Percentiles rank a stretch among this genome's conserved stretches.
Conservation (phyloP, 1,140 invertebrate genomes). For the Hycleus cichorii region DNA sequence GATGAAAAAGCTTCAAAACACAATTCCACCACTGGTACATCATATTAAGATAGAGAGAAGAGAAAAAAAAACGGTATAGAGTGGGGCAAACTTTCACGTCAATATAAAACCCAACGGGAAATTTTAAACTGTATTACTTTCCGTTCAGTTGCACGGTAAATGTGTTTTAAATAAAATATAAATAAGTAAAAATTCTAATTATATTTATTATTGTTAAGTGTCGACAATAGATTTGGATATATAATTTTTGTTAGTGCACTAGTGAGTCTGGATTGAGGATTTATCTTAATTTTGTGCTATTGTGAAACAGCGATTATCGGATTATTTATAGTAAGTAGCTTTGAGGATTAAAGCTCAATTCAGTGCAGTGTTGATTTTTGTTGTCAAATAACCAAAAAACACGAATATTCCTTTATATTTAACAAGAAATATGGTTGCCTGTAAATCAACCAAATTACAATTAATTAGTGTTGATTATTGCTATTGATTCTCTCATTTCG, state of each 20-base stretch:
- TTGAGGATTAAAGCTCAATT: not conserved
- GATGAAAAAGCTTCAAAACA: constrained; percentile 18
- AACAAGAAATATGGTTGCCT: too few species aligned
- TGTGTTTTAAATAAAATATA: not conserved
- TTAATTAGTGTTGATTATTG: not conserved
- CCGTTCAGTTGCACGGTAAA: constrained; percentile 8
- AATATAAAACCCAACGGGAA: constrained; percentile 39
- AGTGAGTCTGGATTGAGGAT: constrained; percentile 5
- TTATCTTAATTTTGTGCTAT: not conserved
- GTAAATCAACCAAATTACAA: too few species aligned
- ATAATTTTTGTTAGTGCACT: too few species aligned
- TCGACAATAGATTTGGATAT: not conserved
- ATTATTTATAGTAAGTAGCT: constrained; percentile 1
- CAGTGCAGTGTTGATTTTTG: not conserved
- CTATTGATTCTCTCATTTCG: not conserved
- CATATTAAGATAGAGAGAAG: not conserved
- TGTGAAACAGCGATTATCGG: constrained; percentile 1
- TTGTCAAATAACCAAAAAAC: not conserved
- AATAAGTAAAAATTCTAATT: not conserved
- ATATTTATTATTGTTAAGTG: constrained; percentile 3
- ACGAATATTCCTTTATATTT: not conserved
- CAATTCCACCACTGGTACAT: constrained; percentile 24
- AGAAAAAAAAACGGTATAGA: constrained; percentile 13
- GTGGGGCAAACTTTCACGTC: constrained; percentile 38
- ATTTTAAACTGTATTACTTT: constrained; percentile 39